phyloP scores from a whole-genome alignment of 1,140 invertebrate species.

The Homalodisca vitripennis region DNA sequence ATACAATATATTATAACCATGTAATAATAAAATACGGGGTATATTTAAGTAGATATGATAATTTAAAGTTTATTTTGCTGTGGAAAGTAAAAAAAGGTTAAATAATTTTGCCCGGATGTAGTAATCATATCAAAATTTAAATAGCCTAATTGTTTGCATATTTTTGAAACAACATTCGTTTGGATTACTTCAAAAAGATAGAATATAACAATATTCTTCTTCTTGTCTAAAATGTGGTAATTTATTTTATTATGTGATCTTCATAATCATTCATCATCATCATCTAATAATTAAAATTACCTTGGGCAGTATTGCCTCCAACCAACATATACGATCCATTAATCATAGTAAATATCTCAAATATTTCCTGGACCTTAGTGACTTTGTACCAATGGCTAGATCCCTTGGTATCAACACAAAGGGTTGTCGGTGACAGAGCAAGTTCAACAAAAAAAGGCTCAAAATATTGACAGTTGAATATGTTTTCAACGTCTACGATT shows the following conservation, averaged over 20 bases:
- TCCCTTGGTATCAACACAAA: neutral
- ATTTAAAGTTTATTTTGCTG: no score
- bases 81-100: neutral
- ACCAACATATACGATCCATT: constrained; percentile 23
- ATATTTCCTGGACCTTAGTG: neutral
- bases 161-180: neutral
- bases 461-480: no score
- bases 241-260: neutral
- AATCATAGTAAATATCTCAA: constrained; percentile 20
- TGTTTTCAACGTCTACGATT: no score
- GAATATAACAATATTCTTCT: neutral
- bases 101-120: neutral
- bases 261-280: neutral
- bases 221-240: no score
- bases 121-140: neutral
- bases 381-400: constrained; percentile 10
- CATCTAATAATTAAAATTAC: constrained; percentile 8
- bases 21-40: no score
- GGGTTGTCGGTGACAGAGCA: neutral
- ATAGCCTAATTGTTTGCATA: neutral
- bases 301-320: constrained; percentile 19
- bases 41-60: no score
- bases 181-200: neutral
- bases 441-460: neutral
- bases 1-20: no score